Evolutionary conservation across 2,888 invertebrate genomes (phyloP).

Genomic region (Himalopsyche kuldschensis): DNA sequence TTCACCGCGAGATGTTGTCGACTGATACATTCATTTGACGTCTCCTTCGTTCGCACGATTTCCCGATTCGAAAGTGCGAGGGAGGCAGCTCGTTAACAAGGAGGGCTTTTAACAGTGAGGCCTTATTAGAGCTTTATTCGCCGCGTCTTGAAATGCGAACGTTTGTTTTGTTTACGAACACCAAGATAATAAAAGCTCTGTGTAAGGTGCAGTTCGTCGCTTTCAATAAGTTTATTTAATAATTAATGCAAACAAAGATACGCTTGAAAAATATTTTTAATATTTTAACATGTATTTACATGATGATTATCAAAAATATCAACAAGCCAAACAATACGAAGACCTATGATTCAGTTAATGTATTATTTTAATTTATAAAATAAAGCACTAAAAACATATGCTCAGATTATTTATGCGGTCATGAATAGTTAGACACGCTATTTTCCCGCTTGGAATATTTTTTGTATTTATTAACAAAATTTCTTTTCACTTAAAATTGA

Average conservation of each 20-base stretch:
- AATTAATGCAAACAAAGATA: background rate
- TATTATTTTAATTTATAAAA: too few relatives aligned
- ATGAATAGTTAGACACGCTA: too few relatives aligned
- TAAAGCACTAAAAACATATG: too few relatives aligned
- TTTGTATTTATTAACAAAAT: too few relatives aligned
- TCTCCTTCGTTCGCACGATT: background rate
- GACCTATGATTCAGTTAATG: too few relatives aligned
- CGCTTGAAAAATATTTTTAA: too few relatives aligned
- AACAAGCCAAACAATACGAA: too few relatives aligned
- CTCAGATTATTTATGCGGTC: too few relatives aligned
- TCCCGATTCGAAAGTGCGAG: background rate
- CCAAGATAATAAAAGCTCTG: background rate
- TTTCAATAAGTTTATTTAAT: background rate
- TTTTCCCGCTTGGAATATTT: too few relatives aligned
- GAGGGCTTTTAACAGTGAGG: background rate
- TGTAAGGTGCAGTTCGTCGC: background rate
- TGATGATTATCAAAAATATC: too few relatives aligned
- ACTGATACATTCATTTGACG: background rate
- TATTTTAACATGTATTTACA: too few relatives aligned
- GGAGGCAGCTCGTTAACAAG: background rate
- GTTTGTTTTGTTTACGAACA: background rate
- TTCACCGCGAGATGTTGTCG: background rate
- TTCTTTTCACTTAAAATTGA: too few relatives aligned
- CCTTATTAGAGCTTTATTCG: background rate
- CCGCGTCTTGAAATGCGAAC: background rate